Evolutionary conservation across 2,797 vertebrate species (phyloP), one percentile per base, ranked within the genome.

Genomic region (Falco cherrug): DNA sequence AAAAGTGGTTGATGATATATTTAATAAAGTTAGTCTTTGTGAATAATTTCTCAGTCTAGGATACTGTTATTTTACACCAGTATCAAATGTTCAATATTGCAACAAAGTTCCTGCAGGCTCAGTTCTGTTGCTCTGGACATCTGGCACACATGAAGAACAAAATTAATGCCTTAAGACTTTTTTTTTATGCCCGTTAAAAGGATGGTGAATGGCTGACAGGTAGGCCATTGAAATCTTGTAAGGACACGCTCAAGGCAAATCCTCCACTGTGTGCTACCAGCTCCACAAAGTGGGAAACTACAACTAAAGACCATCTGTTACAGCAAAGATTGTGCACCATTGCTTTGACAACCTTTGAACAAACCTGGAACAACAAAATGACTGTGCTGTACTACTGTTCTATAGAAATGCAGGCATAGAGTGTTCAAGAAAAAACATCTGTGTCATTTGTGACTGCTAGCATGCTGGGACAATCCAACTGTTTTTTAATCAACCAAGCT

Each of bases 271-370:
- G 48, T 24, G 70, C 54, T 90, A 97, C 69, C 88, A 90, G 80
- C 21, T 54, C 83, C 59, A 48, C 63, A 41, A 94, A 81, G 47
- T 43, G 65, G 0, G 6, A 75, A 81, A 74, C 63, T 70, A 9
- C 59, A 63, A 43, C 39, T 89, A 12, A 84, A 88, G 63, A 89
- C 86, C 94, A 94, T 94, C 92, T 97, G 94, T 71, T 88, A 33
- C 3, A 71, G 10, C 54, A 61, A 81, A 64, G 69, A 64, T 20
- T 43, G 45, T 47, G 64, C 69, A 71, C n/a, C 41, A 20, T 28
- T 47, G 56, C 87, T 39, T 39, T 61, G 43, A 73, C 54, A 95
- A 29, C 3, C 65, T 90, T 61, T 89, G 77, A 82, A 79, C 12
- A 88, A 95, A 54, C 17, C 53, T 60, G n/a, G 22, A 75, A 57